Percentiles rank a stretch among this genome's conserved stretches.
These are phyloP conservation scores for Eupithecia vulgata DNA, from an alignment of 2,888 invertebrate genomes.

Conservation along the genomic window DNA sequence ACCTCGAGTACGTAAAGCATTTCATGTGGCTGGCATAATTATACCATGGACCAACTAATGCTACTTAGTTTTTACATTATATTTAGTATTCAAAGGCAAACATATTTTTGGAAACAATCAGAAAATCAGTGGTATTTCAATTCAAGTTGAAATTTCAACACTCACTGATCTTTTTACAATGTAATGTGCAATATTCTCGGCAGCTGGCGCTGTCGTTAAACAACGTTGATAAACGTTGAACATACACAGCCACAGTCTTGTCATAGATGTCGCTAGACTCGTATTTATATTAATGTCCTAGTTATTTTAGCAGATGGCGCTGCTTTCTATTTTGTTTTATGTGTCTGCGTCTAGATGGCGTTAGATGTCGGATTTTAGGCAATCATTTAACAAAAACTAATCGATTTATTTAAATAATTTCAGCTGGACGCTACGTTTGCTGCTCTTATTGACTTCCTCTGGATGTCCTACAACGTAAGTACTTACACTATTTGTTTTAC, in stretches of 20 bases:
- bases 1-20: no score
- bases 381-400: not conserved
- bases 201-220: not conserved
- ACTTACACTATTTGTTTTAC: slow-evolving; percentile 45
- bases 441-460: slow-evolving; percentile 89
- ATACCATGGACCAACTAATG: no score
- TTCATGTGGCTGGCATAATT: no score
- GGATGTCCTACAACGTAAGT: slow-evolving; percentile 94
- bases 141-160: no score
- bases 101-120: no score
- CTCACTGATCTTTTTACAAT: not conserved
- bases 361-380: not conserved
- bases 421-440: slow-evolving; percentile 92
- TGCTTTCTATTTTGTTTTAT: slow-evolving; percentile 8
- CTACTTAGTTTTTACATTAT: no score
- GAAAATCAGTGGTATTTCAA: no score
- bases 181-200: not conserved
- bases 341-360: slow-evolving; percentile 8
- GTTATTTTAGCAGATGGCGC: not conserved
- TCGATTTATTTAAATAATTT: slow-evolving; percentile 50
- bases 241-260: not conserved
- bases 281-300: not conserved
- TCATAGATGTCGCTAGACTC: not conserved
- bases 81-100: no score
- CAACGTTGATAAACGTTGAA: no score